phyloP scores from a whole-genome alignment of 2,113 vertebrate species.

The Centropristis striata region DNA sequence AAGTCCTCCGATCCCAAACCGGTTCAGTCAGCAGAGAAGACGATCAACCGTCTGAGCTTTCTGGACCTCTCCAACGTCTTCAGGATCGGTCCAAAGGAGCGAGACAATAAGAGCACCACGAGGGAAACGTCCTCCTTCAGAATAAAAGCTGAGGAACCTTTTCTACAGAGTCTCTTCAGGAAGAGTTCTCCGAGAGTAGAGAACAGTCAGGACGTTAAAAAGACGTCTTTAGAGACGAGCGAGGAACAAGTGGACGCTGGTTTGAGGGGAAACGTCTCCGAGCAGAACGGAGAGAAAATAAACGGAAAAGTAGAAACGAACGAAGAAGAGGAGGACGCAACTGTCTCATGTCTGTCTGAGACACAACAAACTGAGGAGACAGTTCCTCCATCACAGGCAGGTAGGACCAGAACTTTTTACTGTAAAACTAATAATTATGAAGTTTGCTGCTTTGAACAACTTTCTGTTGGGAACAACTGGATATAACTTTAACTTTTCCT shows the following conservation, averaged over 20 bases:
- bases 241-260: background rate
- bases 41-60: background rate
- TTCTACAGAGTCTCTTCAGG: slow-evolving; percentile 21
- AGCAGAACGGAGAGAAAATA: background rate
- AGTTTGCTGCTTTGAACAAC: too few relatives aligned
- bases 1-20: slow-evolving; percentile 8
- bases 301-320: background rate
- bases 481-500: too few relatives aligned
- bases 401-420: background rate
- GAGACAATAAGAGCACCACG: too few relatives aligned
- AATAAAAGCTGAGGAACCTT: background rate
- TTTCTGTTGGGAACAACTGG: too few relatives aligned
- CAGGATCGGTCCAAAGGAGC: slow-evolving; percentile 37
- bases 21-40: too few relatives aligned
- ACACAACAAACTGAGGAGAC: background rate
- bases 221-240: too few relatives aligned
- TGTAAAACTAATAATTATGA: background rate
- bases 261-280: background rate
- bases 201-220: background rate
- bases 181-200: background rate
- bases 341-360: background rate
- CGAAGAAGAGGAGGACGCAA: background rate
- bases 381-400: background rate
- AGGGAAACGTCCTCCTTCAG: slow-evolving; percentile 31
- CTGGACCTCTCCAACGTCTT: slow-evolving; percentile 58